These are phyloP conservation scores for Aphidius ervi DNA, from an alignment of 1,140 invertebrate genomes.

Conservation along the genomic window DNA sequence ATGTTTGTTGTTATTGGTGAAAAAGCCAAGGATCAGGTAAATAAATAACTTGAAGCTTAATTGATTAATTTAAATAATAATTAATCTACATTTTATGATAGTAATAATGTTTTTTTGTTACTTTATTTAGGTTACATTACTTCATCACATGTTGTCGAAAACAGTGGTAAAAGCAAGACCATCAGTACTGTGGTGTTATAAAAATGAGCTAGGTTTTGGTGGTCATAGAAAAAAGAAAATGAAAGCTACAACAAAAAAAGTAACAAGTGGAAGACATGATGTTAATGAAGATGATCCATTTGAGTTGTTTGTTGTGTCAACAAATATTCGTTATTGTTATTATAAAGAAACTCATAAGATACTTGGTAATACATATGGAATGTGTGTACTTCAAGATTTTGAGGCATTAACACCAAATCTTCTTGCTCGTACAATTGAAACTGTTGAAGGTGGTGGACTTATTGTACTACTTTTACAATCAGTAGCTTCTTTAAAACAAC, in stretches of 20 bases:
- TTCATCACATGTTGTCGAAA: conserved; percentile 97
- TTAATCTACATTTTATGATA: conserved; percentile 8
- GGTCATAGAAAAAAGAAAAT: conserved; percentile 93
- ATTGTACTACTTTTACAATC: conserved; percentile 85
- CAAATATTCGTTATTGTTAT: conserved; percentile 95
- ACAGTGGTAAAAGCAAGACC: conserved; percentile 88
- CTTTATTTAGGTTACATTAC: conserved; percentile 74
- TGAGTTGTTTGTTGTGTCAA: conserved; percentile 93
- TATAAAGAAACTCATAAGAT: conserved; percentile 98
- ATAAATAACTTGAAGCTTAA: conserved; percentile 11
- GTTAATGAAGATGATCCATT: conserved; percentile 96
- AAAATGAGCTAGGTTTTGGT: conserved; percentile 92
- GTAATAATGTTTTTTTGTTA: conserved; percentile 9
- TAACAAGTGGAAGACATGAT: conserved; percentile 82
- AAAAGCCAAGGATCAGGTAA: conserved; percentile 92
- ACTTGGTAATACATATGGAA: conserved; percentile 95
- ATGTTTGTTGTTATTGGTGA: conserved; percentile 95
- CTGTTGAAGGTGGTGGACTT: conserved; percentile 95
- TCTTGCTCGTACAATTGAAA: conserved; percentile 95
- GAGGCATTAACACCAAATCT: conserved; percentile 99
- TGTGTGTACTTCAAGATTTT: conserved; percentile 97
- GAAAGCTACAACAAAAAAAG: conserved; percentile 81
- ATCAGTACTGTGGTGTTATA: conserved; percentile 97
- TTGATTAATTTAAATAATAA: not conserved
- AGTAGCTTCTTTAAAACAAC: conserved; percentile 85